Conservation (phyloP, 2,113 vertebrate species). For the Patagioenas fasciata region DNA sequence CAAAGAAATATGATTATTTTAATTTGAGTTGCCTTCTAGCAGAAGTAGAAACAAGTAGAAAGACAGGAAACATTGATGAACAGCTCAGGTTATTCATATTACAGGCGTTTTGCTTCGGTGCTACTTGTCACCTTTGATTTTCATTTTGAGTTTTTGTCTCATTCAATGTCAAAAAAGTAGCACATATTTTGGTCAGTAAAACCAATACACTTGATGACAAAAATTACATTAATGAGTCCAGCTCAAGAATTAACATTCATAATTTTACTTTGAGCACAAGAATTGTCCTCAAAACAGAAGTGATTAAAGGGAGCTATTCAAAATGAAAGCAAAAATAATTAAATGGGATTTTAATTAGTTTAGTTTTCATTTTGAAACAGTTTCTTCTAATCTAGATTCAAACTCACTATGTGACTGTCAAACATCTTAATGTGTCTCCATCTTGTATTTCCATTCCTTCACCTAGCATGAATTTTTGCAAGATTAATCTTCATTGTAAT, state of each 20-base stretch:
- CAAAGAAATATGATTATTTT: neutral
- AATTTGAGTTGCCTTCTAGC: neutral
- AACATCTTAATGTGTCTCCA: neutral
- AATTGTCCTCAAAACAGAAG: neutral
- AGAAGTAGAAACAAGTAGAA: neutral
- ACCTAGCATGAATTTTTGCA: neutral
- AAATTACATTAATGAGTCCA: neutral
- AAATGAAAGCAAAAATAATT: neutral
- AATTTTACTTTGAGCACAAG: neutral
- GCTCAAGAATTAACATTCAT: neutral
- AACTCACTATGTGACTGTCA: neutral
- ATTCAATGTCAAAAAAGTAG: neutral
- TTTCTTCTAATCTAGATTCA: neutral
- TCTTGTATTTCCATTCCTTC: neutral
- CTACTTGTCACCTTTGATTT: neutral
- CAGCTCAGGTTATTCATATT: neutral
- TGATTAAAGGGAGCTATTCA: neutral
- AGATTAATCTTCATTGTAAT: conserved; percentile 10
- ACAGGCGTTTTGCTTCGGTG: neutral
- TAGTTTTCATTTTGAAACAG: neutral
- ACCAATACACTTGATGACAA: neutral
- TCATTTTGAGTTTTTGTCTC: neutral
- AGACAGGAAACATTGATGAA: neutral
- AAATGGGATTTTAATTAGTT: neutral
- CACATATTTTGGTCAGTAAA: neutral